Conservation (phyloP, 2,113 vertebrate genomes). For the Numida meleagris region DNA sequence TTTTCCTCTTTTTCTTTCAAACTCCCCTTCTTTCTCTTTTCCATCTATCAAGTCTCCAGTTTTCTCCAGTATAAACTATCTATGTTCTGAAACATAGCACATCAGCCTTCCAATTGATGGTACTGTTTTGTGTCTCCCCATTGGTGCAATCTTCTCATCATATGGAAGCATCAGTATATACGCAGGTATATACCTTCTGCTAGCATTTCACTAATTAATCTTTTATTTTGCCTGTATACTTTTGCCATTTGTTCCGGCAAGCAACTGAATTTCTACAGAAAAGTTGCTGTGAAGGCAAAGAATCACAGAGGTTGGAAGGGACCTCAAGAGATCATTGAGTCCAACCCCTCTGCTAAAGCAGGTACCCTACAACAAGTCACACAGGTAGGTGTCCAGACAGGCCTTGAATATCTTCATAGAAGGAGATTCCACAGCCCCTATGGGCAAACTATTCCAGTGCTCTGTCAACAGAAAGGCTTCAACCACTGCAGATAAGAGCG, state of each 20-base stretch:
- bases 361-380: too few relatives aligned
- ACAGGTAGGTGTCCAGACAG: too few relatives aligned
- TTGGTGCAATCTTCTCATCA: background rate
- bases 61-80: background rate
- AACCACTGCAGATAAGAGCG: fast-evolving
- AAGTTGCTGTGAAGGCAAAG: background rate
- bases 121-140: background rate
- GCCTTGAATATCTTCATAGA: too few relatives aligned
- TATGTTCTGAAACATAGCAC: background rate
- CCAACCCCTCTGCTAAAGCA: too few relatives aligned
- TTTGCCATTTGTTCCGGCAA: background rate
- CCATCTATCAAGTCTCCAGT: fast-evolving
- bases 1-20: background rate
- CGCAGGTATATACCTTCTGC: background rate
- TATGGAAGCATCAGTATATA: background rate
- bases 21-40: background rate
- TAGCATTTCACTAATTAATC: background rate
- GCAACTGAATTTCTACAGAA: background rate
- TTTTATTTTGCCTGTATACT: background rate
- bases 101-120: background rate
- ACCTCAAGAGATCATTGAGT: too few relatives aligned
- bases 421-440: too few relatives aligned
- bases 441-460: too few relatives aligned
- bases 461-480: background rate
- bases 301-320: background rate